Evolutionary conservation across 2,113 vertebrate species (phyloP), one percentile per base, ranked within the genome.

Genomic region (Apus apus): DNA sequence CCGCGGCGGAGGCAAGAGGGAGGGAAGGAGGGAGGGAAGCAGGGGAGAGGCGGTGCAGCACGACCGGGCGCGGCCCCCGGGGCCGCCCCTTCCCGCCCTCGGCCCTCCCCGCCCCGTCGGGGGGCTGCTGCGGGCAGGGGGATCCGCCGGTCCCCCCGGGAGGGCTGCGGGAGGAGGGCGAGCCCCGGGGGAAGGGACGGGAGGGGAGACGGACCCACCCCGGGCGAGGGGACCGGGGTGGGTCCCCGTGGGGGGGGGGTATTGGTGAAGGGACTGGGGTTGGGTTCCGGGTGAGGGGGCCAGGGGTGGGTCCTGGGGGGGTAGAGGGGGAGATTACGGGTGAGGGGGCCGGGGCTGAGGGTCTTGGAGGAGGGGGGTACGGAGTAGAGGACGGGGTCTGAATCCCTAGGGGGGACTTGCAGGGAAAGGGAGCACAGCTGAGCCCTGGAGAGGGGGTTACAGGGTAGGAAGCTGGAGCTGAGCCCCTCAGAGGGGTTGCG

Each of bases 391-490:
- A 13, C 7, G 6, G 23, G 34, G 19, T 19, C 3, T n/a, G 43
- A 48, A 62, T 34, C 53, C 45, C 25, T 50, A 18, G 45, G 45
- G 45, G 53, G 38, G 29, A 20, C 3, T 53, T 50, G 23, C 4
- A 3, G 32, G 19, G 36, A 26, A 38, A 50, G n/a, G 50, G 26
- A 3, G 56, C 30, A 57, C 17, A 20, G 56, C 29, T 65, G 60
- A 62, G 60, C 26, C 34, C 16, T 62, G 11, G 34, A 9, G 10
- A 6, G 34, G 60, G 51, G 51, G 13, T 54, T 8, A 8, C 1
- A 2, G 38, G 11, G 7, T 21, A 23, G 32, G n/a, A 54, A 29
- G 23, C 0, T 21, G n/a, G 25, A 8, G 13, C 9, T 27, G 3
- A 67, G n/a, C n/a, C 29, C 7, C 6, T 3, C 45, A 46, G 10